Conservation (phyloP, 1,140 invertebrate genomes). For the Caenorhabditis tropicalis region DNA sequence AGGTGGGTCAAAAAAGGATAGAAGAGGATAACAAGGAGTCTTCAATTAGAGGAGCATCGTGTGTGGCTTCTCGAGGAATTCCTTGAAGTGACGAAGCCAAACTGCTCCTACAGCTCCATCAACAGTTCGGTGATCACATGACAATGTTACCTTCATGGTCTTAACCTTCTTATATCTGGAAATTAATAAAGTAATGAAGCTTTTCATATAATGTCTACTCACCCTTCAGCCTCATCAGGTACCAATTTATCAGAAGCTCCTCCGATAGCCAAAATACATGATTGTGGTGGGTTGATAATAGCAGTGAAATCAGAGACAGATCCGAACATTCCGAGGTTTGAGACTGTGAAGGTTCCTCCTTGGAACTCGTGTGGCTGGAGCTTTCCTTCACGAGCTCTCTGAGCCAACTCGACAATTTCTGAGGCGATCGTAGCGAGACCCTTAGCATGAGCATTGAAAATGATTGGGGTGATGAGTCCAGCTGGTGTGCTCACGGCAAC, state of each 20-base stretch:
- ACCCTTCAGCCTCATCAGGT: constrained; percentile 71
- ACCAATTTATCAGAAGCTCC: constrained; percentile 76
- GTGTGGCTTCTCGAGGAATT: constrained; percentile 77
- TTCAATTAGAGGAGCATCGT: constrained; percentile 77
- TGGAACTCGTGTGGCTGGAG: constrained; percentile 96
- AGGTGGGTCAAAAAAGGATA: not conserved
- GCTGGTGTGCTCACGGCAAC: constrained; percentile 93
- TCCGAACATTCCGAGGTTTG: constrained; percentile 98
- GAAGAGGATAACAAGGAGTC: not conserved
- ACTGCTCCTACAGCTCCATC: constrained; percentile 80
- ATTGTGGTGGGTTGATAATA: constrained; percentile 80
- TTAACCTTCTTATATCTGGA: constrained; percentile 74
- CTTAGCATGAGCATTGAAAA: constrained; percentile 90
- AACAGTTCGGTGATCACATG: constrained; percentile 80
- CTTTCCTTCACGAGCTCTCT: constrained; percentile 89
- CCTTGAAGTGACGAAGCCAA: constrained; percentile 78
- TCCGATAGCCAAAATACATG: constrained; percentile 79
- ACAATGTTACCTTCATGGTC: constrained; percentile 78
- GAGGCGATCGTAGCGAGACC: constrained; percentile 87
- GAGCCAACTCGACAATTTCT: constrained; percentile 84
- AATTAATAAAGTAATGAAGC: constrained; percentile 27
- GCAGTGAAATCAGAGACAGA: constrained; percentile 78
- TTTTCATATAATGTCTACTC: constrained; percentile 24
- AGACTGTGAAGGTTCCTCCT: constrained; percentile 84
- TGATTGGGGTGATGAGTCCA: constrained; percentile 96